Evolutionary conservation across 2,797 vertebrate genomes (phyloP), one percentile per base, ranked within the genome.

Genomic region (Gastrophryne carolinensis): DNA sequence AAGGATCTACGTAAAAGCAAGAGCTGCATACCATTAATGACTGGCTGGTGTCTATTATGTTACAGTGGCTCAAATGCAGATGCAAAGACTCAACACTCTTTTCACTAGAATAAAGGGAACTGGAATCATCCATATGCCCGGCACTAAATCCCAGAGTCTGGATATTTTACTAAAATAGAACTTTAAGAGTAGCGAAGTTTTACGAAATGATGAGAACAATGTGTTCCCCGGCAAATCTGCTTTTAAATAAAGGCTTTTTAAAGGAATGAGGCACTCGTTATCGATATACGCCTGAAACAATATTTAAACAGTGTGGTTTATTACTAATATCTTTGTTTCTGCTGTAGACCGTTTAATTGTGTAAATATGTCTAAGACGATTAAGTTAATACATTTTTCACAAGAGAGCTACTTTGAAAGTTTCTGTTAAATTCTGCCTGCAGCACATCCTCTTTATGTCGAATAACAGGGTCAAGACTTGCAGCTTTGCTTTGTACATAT

Each of bases 161-260:
- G 37, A 57, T 57, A 11, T 53, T 17, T 19, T n/a, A 56, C 26
- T 9, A 61, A 72, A 72, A 61, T 72, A 72, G 47, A 39, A 72
- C 29, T 63, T 72, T 63, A 62, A 53, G 41, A 63, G 58, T 53
- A 57, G 15, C 32, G 29, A 1, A 50, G 70, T 63, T 72, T 72
- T 37, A 50, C 49, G 49, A n/a, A 61, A 29, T 72, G 58, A 72
- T 72, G 57, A 21, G 58, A 72, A 72, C 27, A 72, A 63, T 63
- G 30, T 72, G 70, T 61, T 72, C 19, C 30, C 24, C 13, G 29
- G 7, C 41, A 24, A 39, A 27, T 52, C n/a, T 53, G 57, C 57
- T 58, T 39, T 72, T 62, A 39, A 61, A 53, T n/a, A 68, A 53
- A 53, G 3, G 8, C 13, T 1, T 49, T 50, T 62, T 63, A 39